A percentile compares a stretch with the other conserved stretches of the same genome.
Evolutionary conservation across 2,797 vertebrate species (phyloP).

Genomic region (Loriculus beryllinus): DNA sequence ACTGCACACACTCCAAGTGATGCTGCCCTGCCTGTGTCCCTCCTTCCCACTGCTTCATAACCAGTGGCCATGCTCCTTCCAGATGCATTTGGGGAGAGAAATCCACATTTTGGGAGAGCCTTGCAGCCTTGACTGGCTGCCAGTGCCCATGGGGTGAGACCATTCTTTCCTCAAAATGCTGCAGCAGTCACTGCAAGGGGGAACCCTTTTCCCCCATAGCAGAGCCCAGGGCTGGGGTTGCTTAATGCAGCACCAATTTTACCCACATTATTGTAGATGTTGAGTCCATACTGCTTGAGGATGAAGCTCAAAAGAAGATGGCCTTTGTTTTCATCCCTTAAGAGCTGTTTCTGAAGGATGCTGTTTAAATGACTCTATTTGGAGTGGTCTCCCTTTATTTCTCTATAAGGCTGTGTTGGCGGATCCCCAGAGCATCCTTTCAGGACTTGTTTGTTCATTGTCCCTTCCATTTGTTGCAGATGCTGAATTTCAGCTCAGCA

Average conservation of each 20-base stretch:
- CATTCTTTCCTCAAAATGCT: neutral
- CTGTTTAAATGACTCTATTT: neutral
- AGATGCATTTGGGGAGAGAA: neutral
- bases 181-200: neutral
- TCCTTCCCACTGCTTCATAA: neutral
- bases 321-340: neutral
- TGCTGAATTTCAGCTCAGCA: fast-evolving
- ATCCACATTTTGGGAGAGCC: neutral
- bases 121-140: neutral
- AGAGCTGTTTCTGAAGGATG: neutral
- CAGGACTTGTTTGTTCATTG: neutral
- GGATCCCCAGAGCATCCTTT: neutral
- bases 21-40: neutral
- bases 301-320: neutral
- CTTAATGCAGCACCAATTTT: neutral
- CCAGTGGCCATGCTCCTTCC: neutral
- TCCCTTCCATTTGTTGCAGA: neutral
- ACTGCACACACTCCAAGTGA: neutral
- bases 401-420: neutral
- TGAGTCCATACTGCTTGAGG: neutral
- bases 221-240: neutral
- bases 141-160: neutral
- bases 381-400: neutral
- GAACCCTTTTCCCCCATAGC: neutral
- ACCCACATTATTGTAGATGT: fast-evolving